Evolutionary conservation across 1,140 invertebrate genomes (phyloP).

Genomic region (Drosophila rhopaloa): DNA sequence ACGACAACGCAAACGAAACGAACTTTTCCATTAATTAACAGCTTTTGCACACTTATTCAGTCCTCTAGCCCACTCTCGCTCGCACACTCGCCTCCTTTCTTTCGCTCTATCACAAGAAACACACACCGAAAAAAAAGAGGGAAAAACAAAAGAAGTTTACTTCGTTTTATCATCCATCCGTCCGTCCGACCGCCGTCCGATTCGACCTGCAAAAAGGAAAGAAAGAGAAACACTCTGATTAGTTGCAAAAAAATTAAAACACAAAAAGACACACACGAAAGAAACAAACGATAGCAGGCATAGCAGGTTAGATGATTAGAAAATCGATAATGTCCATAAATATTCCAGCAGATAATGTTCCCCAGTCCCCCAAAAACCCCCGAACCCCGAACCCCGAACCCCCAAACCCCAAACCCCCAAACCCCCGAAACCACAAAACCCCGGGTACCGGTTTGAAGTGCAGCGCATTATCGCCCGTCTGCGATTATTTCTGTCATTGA

Average conservation of each 20-base stretch:
- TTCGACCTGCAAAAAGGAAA: constrained; percentile 28
- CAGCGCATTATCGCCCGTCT: constrained; percentile 37
- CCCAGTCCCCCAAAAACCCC: not conserved
- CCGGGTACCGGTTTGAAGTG: constrained; percentile 31
- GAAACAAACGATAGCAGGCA: constrained; percentile 20
- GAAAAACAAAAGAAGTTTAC: constrained; percentile 22
- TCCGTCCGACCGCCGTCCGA: constrained; percentile 7
- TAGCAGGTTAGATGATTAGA: constrained; percentile 44
- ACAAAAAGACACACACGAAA: constrained; percentile 5
- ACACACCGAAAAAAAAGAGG: constrained; percentile 20
- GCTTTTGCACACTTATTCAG: constrained; percentile 53
- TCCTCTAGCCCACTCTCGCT: not conserved
- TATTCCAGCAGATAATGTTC: constrained; percentile 40
- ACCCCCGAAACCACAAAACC: not conserved
- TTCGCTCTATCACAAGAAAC: constrained; percentile 24
- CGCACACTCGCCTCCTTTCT: not conserved
- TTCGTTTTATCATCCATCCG: constrained; percentile 7
- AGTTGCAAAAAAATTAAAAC: constrained; percentile 26
- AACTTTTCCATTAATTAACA: constrained; percentile 79
- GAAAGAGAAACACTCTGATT: constrained; percentile 19
- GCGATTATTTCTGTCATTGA: constrained; percentile 38
- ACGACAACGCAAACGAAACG: constrained; percentile 13
- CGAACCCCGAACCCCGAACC: not conserved
- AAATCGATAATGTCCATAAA: constrained; percentile 53
- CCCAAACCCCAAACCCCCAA: not conserved